A percentile compares a stretch with the other conserved stretches of the same genome.
Conservation (phyloP, 2,113 vertebrate species). For the Chamaea fasciata region DNA sequence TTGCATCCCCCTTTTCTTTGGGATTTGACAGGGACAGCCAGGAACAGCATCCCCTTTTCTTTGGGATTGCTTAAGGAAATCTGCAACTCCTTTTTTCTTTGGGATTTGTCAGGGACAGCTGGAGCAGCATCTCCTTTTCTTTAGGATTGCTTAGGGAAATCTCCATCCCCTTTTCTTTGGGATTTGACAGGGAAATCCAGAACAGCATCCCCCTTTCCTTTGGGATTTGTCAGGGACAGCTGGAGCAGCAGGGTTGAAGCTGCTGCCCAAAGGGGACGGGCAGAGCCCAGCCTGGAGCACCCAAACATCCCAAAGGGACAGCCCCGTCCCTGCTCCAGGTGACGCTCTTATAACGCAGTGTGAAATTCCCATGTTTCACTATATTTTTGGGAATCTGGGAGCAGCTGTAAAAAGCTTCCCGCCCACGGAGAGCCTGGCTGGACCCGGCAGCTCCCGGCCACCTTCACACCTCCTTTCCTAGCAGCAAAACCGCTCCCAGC, state of each 20-base stretch:
- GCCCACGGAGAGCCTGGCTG: not conserved
- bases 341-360: fast-evolving
- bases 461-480: not conserved
- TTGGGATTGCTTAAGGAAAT: no score
- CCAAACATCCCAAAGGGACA: not conserved
- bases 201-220: no score
- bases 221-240: no score
- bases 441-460: not conserved
- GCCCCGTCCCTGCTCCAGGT: no score
- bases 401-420: not conserved
- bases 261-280: fast-evolving
- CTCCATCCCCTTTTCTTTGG: no score
- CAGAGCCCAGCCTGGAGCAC: not conserved
- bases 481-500: not conserved
- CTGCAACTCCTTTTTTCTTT: no score
- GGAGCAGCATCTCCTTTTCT: no score
- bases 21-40: not conserved
- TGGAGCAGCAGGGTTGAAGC: not conserved
- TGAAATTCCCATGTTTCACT: fast-evolving
- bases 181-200: no score
- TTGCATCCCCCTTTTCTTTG: not conserved
- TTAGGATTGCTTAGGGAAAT: no score
- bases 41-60: no score
- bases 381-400: not conserved
- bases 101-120: no score